Conservation (phyloP, 2,113 vertebrate genomes). For the Sceloporus undulatus region DNA sequence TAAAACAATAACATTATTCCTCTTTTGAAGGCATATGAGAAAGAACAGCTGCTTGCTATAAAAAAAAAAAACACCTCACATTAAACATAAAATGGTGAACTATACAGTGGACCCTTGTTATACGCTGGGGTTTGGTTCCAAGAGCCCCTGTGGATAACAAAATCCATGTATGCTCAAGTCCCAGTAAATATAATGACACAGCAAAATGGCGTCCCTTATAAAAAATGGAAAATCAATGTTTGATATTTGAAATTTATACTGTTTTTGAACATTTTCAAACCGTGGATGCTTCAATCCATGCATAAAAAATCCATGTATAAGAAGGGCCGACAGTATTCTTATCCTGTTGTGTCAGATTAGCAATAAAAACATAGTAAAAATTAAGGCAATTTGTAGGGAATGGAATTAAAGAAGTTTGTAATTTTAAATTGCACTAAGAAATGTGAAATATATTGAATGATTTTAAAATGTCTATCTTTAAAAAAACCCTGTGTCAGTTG, state of each 20-base stretch:
- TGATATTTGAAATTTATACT: no score
- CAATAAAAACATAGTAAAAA: slow-evolving; percentile 14
- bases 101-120: not conserved
- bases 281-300: no score
- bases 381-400: slow-evolving; percentile 6
- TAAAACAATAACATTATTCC: slow-evolving; percentile 3
- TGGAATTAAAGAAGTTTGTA: not conserved
- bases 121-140: no score
- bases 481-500: no score
- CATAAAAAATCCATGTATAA: no score
- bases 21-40: not conserved
- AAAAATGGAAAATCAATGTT: no score
- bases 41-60: not conserved
- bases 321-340: not conserved
- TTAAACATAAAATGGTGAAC: not conserved
- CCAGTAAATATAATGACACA: no score
- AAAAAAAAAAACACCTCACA: not conserved
- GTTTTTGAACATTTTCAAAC: no score
- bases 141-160: no score
- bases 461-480: not conserved
- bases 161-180: no score
- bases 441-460: not conserved
- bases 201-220: no score
- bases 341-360: slow-evolving; percentile 7
- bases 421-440: not conserved